Percentiles rank a stretch among this genome's conserved stretches.
phyloP scores from a whole-genome alignment of 2,888 invertebrate species.

The Ormyrus labotus region DNA sequence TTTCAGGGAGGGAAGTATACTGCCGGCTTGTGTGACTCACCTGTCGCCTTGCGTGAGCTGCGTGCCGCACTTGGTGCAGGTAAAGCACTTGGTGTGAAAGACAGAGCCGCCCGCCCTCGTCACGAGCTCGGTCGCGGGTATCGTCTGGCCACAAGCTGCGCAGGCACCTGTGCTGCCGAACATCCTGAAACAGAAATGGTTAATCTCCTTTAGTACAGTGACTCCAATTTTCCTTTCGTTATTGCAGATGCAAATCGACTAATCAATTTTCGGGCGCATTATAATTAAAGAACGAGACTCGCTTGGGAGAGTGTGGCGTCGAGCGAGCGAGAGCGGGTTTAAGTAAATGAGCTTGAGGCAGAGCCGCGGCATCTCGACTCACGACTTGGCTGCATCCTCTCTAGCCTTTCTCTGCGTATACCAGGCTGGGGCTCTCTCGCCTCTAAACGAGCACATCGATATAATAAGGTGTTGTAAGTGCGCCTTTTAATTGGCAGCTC shows the following conservation, averaged over 20 bases:
- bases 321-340: conserved; percentile 36
- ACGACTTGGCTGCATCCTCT: conserved; percentile 26
- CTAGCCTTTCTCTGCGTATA: conserved; percentile 42
- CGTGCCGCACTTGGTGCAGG: conserved; percentile 94
- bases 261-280: too few relatives aligned
- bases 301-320: too few relatives aligned
- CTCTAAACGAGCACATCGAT: conserved; percentile 60
- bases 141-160: conserved; percentile 93
- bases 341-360: conserved; percentile 64
- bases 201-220: too few relatives aligned
- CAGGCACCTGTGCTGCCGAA: conserved; percentile 94
- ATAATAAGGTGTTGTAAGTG: conserved; percentile 67
- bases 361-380: conserved; percentile 31
- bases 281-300: too few relatives aligned
- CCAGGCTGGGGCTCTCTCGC: conserved; percentile 18
- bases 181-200: conserved; percentile 81
- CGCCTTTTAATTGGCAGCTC: conserved; percentile 65
- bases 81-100: conserved; percentile 97
- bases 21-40: conserved; percentile 73
- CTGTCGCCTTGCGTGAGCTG: conserved; percentile 94
- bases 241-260: not conserved
- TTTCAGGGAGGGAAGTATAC: conserved; percentile 3
- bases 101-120: conserved; percentile 89
- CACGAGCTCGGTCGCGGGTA: conserved; percentile 95
- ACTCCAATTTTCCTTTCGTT: too few relatives aligned